Evolutionary conservation across 2,797 vertebrate species (phyloP).

Genomic region (Diplodus puntazzo): DNA sequence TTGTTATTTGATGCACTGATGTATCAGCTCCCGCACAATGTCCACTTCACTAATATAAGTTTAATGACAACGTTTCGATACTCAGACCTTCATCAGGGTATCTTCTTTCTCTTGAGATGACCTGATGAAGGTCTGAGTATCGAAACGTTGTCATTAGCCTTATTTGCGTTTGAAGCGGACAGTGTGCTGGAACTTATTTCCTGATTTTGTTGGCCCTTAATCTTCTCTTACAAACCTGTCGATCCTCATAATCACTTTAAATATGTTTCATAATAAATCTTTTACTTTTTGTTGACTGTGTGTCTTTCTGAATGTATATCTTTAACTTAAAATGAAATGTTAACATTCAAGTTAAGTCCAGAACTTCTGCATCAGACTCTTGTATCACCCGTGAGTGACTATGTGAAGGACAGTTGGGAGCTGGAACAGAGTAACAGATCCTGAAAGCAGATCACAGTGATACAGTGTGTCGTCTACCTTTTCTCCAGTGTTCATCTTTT

Average conservation of each 20-base stretch:
- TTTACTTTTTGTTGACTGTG: neutral
- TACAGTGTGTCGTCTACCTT: constrained; percentile 86
- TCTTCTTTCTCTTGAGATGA: too few relatives aligned
- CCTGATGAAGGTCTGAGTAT: too few relatives aligned
- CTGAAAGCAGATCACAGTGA: constrained; percentile 9
- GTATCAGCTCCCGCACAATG: neutral
- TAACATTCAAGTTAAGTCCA: neutral
- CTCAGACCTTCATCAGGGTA: too few relatives aligned
- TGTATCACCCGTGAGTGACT: neutral
- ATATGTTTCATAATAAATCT: neutral
- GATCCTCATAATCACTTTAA: neutral
- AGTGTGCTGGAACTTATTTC: too few relatives aligned
- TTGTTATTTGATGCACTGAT: neutral
- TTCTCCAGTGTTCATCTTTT: constrained; percentile 98
- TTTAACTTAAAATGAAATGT: neutral
- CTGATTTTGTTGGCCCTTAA: too few relatives aligned
- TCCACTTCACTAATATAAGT: too few relatives aligned
- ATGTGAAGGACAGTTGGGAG: constrained; percentile 5
- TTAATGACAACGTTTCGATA: too few relatives aligned
- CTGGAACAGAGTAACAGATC: neutral
- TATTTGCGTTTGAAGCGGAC: too few relatives aligned
- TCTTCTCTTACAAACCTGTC: too few relatives aligned
- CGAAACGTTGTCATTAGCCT: too few relatives aligned
- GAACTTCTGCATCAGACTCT: neutral
- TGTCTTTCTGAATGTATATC: neutral